phyloP scores from a whole-genome alignment of 2,113 vertebrate genomes.

The Microcebus murinus region DNA sequence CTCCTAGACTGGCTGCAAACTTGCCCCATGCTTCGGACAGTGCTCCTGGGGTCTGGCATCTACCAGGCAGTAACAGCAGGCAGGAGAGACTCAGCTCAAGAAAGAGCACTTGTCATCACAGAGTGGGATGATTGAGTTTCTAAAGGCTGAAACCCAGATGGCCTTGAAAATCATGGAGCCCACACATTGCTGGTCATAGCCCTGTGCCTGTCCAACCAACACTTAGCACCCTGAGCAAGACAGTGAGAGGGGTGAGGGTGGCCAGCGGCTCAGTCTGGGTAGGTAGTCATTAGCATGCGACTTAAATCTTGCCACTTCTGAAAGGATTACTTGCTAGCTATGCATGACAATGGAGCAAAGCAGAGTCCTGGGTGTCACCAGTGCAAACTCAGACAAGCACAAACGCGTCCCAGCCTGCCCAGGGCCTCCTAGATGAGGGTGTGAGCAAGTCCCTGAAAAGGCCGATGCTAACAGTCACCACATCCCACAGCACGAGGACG shows the following conservation, averaged over 20 bases:
- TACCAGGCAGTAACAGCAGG: no score
- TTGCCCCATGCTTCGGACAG: rapidly evolving
- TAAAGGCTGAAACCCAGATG: not conserved
- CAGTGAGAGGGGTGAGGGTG: not conserved
- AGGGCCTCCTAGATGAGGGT: not conserved
- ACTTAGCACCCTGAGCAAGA: not conserved
- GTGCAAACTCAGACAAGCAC: not conserved
- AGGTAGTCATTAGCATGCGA: not conserved
- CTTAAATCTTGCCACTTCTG: not conserved
- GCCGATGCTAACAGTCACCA: no score
- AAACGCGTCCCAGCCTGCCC: not conserved
- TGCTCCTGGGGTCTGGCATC: not conserved
- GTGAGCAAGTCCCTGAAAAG: not conserved
- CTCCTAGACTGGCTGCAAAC: no score
- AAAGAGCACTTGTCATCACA: not conserved
- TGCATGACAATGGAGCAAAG: not conserved
- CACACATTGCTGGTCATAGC: not conserved
- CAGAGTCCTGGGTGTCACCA: not conserved
- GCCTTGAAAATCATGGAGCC: not conserved
- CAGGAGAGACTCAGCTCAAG: not conserved
- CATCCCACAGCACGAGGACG: not conserved
- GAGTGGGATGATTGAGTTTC: not conserved
- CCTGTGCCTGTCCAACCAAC: not conserved
- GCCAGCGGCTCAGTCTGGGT: not conserved
- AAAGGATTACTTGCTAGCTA: not conserved